Percentiles rank a stretch among this genome's conserved stretches.
Conservation (phyloP, 2,888 invertebrate species). For the Philopedon plagiatum region DNA sequence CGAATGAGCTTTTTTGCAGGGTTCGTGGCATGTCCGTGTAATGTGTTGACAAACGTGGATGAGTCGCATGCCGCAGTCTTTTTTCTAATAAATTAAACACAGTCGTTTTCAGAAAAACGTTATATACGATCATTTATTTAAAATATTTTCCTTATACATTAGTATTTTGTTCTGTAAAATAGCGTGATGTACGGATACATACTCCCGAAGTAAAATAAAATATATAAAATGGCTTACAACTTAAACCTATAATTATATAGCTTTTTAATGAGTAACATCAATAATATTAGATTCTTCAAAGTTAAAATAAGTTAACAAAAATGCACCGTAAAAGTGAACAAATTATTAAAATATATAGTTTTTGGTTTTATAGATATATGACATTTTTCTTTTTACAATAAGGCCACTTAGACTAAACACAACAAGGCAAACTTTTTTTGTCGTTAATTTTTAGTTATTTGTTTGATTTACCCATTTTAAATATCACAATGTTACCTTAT, state of each 20-base stretch:
- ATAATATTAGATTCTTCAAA: conserved; percentile 1
- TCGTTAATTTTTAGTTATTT: neutral
- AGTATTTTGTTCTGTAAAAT: neutral
- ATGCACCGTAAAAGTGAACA: neutral
- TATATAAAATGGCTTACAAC: neutral
- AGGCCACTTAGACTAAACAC: neutral
- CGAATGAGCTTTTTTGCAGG: no score
- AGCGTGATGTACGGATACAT: neutral
- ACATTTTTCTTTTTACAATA: neutral
- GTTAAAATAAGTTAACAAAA: neutral
- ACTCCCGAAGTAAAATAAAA: neutral
- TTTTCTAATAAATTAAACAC: no score
- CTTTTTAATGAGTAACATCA: neutral
- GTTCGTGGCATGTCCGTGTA: no score
- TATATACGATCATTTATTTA: neutral
- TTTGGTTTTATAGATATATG: neutral
- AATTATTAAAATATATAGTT: neutral
- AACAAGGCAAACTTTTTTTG: no score
- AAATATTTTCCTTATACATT: neutral
- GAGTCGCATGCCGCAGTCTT: no score
- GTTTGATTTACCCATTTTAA: neutral
- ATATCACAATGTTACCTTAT: conserved; percentile 15
- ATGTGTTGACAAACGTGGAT: no score
- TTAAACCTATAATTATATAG: neutral
- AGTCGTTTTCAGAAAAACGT: no score